These are phyloP conservation scores for Drosophila meridionalis DNA, from an alignment of 2,888 invertebrate genomes.

Conservation along the genomic window DNA sequence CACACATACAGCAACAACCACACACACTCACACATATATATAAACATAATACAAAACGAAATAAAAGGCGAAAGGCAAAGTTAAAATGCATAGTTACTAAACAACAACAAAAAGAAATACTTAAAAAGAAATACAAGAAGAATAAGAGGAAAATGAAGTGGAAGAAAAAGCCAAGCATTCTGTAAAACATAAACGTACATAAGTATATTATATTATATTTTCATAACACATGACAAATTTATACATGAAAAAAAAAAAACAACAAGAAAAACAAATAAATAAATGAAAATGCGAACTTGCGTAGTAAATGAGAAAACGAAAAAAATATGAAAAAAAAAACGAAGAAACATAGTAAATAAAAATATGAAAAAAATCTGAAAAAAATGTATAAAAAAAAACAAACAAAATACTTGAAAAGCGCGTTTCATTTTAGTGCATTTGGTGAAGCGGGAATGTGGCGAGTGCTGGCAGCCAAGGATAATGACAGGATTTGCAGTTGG, in stretches of 20 bases:
- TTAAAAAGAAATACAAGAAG: slow-evolving; percentile 40
- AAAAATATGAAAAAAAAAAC: slow-evolving; percentile 65
- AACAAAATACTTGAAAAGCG: slow-evolving; percentile 49
- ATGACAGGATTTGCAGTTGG: slow-evolving; percentile 49
- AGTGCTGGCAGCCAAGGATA: slow-evolving; percentile 30
- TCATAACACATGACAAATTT: slow-evolving; percentile 81
- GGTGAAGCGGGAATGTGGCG: not conserved
- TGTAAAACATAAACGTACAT: slow-evolving; percentile 80
- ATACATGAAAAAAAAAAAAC: slow-evolving; percentile 65
- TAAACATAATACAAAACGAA: slow-evolving; percentile 32
- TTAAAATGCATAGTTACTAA: slow-evolving; percentile 74
- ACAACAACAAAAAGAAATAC: slow-evolving; percentile 37
- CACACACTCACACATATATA: slow-evolving; percentile 19
- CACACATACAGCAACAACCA: slow-evolving; percentile 11
- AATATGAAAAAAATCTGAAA: slow-evolving; percentile 71
- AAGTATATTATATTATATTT: slow-evolving; percentile 79
- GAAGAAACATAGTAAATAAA: slow-evolving; percentile 75
- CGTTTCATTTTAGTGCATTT: slow-evolving; percentile 57
- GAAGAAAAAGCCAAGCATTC: slow-evolving; percentile 75
- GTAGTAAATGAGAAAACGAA: slow-evolving; percentile 78
- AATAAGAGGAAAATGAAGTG: not conserved
- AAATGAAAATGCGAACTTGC: slow-evolving; percentile 66
- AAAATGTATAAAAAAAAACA: slow-evolving; percentile 42
- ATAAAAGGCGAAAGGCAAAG: slow-evolving; percentile 63
- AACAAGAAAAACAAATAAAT: slow-evolving; percentile 29